Evolutionary conservation across 2,113 vertebrate species (phyloP), one percentile per base, ranked within the genome.

Genomic region (Lampris incognitus): DNA sequence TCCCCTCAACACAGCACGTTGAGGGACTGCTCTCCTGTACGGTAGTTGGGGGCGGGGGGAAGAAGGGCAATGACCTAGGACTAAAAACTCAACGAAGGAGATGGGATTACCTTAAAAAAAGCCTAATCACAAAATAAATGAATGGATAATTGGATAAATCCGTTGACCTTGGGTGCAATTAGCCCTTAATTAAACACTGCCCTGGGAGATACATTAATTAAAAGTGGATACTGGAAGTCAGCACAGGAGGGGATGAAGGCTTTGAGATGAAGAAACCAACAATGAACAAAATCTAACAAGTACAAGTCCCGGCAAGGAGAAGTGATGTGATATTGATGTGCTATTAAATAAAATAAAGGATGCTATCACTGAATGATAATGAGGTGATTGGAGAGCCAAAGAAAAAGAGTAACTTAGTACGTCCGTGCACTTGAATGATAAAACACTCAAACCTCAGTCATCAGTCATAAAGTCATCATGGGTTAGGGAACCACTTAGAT

Each of bases 131-230:
- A 65, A 85, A 82, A 82, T 68, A 86, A 82, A 88, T 66, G n/a
- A 87, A 74, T 24, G 58, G 66, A 74, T 83, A 77, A 86, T 74
- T 72, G 41, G 76, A 85, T 74, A 76, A 85, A 87, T 74, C 44
- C 68, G 61, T 59, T 84, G 84, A 89, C 84, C 82, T 86, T 86
- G 78, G 59, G 69, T 69, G 74, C 66, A 85, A 89, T 86, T 89
- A 88, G 69, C 39, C n/a, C 37, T 69, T 85, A 93, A 87, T 90
- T 88, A 88, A 81, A 54, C 24, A 42, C 66, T 82, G 73, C 82
- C 72, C 77, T 66, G 75, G 77, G 88, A 89, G 81, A 74, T 76
- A 57, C 66, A 89, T 89, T 87, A 85, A 72, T 72, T 72, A 63
- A 72, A 78, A 66, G 71, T 64, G 60, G 69, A 79, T 85, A 88